These are phyloP conservation scores for Metacarcinus magister DNA, from an alignment of 2,888 invertebrate genomes.

Conservation along the genomic window DNA sequence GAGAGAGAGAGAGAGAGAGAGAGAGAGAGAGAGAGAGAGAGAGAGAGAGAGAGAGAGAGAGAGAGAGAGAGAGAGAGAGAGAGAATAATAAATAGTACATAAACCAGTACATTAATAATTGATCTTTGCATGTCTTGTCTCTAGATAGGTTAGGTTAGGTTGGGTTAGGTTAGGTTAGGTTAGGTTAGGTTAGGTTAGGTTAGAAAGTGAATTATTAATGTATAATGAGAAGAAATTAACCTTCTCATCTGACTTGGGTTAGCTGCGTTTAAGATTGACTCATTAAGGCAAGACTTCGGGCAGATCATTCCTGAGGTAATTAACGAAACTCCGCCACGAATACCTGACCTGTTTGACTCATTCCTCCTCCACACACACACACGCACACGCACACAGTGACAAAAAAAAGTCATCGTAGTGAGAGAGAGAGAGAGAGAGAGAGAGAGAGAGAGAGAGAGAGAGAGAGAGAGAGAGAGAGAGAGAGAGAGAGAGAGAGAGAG, in stretches of 20 bases:
- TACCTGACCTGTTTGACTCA: not conserved
- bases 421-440: not conserved
- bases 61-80: too few species aligned
- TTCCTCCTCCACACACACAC: not conserved
- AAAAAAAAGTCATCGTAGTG: not conserved
- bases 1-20: too few species aligned
- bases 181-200: too few species aligned
- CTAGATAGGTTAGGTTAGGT: too few species aligned
- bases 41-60: too few species aligned
- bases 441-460: not conserved
- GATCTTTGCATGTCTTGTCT: too few species aligned
- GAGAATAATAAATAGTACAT: not conserved
- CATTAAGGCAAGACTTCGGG: not conserved
- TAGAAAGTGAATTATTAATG: too few species aligned
- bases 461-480: conserved; percentile 15
- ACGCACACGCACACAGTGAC: not conserved
- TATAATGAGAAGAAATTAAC: not conserved
- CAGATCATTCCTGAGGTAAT: not conserved
- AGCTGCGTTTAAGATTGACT: not conserved
- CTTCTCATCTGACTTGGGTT: not conserved
- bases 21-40: too few species aligned
- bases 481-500: conserved; percentile 26
- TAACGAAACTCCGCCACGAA: not conserved
- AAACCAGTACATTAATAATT: too few species aligned
- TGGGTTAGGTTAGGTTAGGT: too few species aligned